Evolutionary conservation across 2,113 vertebrate species (phyloP).

Genomic region (Callocephalon fimbriatum): DNA sequence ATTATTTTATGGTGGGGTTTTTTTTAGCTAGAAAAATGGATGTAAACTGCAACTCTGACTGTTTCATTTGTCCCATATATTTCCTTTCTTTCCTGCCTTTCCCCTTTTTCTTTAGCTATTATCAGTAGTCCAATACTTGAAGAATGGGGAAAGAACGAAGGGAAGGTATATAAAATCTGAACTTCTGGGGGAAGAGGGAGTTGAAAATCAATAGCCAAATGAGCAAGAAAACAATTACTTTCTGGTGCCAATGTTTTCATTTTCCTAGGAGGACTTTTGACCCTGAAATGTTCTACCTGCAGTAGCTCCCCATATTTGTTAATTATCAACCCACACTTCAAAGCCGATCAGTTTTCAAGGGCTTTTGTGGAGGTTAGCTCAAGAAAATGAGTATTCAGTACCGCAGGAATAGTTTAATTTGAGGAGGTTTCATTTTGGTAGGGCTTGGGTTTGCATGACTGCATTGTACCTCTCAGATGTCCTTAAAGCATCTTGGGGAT

Average conservation of each 20-base stretch:
- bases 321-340: conserved; percentile 64
- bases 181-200: background rate
- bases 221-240: conserved; percentile 59
- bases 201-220: conserved; percentile 45
- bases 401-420: conserved; percentile 48
- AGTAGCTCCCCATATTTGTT: conserved; percentile 57
- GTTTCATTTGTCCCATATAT: background rate
- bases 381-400: conserved; percentile 50
- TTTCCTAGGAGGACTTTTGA: conserved; percentile 58
- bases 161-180: background rate
- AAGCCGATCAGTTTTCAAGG: conserved; percentile 46
- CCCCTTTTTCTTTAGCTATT: background rate
- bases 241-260: conserved; percentile 46
- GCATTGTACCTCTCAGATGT: background rate
- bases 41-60: background rate
- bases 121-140: background rate
- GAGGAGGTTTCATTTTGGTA: conserved; percentile 41
- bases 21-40: background rate
- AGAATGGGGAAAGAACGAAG: background rate
- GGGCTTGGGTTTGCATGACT: background rate
- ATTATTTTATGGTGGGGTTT: background rate
- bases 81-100: background rate
- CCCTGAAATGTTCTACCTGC: conserved; percentile 61
- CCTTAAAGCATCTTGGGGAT: conserved; percentile 38
- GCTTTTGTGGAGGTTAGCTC: conserved; percentile 55